phyloP scores from a whole-genome alignment of 2,797 vertebrate species.

The Phoxinus dragarum region DNA sequence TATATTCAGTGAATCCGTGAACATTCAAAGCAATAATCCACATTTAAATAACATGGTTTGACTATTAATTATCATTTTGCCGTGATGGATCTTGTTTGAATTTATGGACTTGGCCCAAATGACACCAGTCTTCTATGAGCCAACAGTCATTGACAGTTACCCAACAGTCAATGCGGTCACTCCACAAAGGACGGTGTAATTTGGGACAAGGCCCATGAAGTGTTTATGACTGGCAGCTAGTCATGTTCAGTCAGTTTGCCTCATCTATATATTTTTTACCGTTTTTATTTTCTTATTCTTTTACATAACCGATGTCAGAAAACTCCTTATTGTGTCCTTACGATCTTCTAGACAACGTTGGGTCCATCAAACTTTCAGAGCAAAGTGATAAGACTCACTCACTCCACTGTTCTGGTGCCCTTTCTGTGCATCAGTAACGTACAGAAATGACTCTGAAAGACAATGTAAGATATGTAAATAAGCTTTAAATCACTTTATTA shows the following conservation, averaged over 20 bases:
- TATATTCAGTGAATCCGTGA: neutral
- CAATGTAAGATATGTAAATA: slow-evolving; percentile 80
- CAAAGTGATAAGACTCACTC: neutral
- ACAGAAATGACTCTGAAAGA: slow-evolving; percentile 74
- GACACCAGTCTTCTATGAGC: neutral
- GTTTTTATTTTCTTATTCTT: slow-evolving; percentile 11
- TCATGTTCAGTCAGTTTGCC: slow-evolving; percentile 61
- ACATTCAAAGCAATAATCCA: slow-evolving; percentile 24
- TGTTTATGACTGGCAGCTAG: slow-evolving; percentile 73
- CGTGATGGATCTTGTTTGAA: neutral
- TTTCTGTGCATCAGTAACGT: slow-evolving; percentile 68
- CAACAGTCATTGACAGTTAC: neutral
- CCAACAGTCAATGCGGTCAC: neutral
- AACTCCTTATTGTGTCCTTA: neutral
- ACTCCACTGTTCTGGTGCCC: slow-evolving; percentile 67
- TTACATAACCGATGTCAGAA: neutral
- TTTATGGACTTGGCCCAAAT: neutral
- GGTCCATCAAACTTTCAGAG: slow-evolving; percentile 5
- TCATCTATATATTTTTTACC: neutral
- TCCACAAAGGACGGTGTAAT: slow-evolving; percentile 37
- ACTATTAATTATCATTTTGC: neutral
- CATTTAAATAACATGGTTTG: neutral
- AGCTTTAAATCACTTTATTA: slow-evolving; percentile 70
- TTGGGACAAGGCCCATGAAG: slow-evolving; percentile 56
- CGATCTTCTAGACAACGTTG: neutral